Conservation (phyloP, 2,113 vertebrate genomes). For the Protomyctophum bolini region DNA sequence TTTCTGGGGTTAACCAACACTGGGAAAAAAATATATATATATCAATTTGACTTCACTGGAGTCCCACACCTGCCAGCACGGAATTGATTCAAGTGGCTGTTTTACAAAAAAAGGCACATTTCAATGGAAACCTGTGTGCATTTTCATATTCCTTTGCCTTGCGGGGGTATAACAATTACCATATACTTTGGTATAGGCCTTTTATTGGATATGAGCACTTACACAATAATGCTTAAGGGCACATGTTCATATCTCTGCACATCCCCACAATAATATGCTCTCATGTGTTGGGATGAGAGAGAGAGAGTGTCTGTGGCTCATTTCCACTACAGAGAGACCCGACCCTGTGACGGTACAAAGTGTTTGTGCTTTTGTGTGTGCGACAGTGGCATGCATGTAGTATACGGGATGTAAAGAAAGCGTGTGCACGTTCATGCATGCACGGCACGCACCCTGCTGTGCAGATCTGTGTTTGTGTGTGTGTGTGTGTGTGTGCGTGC, state of each 20-base stretch:
- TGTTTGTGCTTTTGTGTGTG: slow-evolving; percentile 28
- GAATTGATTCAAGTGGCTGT: too few relatives aligned
- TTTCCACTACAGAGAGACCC: slow-evolving; percentile 35
- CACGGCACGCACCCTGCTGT: not conserved
- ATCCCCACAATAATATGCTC: slow-evolving; percentile 24
- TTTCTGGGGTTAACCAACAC: too few relatives aligned
- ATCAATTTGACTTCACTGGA: too few relatives aligned
- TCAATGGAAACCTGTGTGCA: not conserved
- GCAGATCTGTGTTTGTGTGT: not conserved
- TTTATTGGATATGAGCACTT: slow-evolving; percentile 37
- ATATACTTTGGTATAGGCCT: not conserved
- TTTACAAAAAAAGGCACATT: too few relatives aligned
- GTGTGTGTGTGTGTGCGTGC: not conserved
- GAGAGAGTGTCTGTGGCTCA: slow-evolving; percentile 42
- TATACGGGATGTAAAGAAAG: too few relatives aligned
- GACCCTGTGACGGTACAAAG: slow-evolving; percentile 27
- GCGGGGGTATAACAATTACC: not conserved
- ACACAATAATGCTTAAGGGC: slow-evolving; percentile 23
- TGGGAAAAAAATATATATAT: too few relatives aligned
- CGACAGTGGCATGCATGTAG: too few relatives aligned
- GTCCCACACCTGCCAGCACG: too few relatives aligned
- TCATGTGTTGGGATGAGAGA: slow-evolving; percentile 41
- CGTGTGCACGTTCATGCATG: not conserved
- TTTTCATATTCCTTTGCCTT: not conserved
- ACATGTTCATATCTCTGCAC: slow-evolving; percentile 41